Percentiles rank a stretch among this genome's conserved stretches.
These are phyloP conservation scores for Lampropteryx suffumata DNA, from an alignment of 2,888 invertebrate genomes.

Conservation along the genomic window DNA sequence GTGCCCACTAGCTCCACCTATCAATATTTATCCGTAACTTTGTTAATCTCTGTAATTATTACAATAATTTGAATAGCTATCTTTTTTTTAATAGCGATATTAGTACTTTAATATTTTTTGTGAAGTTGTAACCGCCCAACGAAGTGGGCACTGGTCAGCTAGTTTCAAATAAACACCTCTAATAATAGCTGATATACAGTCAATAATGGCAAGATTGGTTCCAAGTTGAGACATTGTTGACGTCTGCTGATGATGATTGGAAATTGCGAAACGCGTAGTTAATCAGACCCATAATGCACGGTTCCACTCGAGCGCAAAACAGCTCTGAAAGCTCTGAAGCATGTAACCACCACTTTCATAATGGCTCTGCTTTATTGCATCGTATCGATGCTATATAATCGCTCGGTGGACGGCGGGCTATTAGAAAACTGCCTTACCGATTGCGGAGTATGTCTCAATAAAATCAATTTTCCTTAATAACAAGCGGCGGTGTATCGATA, in stretches of 20 bases:
- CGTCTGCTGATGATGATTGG: slow-evolving; percentile 7
- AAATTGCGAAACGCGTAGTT: slow-evolving; percentile 15
- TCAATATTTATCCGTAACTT: too few species aligned
- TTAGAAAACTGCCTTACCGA: slow-evolving; percentile 46
- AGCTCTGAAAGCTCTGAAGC: slow-evolving; percentile 29
- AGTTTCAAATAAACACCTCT: too few species aligned
- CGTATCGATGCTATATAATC: slow-evolving; percentile 43
- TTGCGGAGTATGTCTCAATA: slow-evolving; percentile 53
- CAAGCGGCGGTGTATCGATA: slow-evolving; percentile 49
- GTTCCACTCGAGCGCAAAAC: slow-evolving; percentile 25
- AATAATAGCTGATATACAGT: too few species aligned
- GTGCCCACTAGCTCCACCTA: too few species aligned
- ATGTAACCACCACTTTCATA: slow-evolving; percentile 33
- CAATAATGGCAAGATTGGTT: background rate
- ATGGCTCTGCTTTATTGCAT: slow-evolving; percentile 36
- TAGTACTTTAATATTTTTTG: too few species aligned
- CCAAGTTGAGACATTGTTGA: background rate
- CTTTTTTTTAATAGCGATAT: too few species aligned
- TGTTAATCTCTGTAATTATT: too few species aligned
- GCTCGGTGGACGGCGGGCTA: slow-evolving; percentile 31
- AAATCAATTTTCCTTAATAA: slow-evolving; percentile 62
- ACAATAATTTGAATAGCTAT: too few species aligned
- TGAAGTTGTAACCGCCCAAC: too few species aligned
- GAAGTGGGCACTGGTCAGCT: too few species aligned
- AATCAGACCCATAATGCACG: slow-evolving; percentile 9